A percentile compares a stretch with the other conserved stretches of the same genome.
Evolutionary conservation across 2,888 invertebrate genomes (phyloP).

Genomic region (Papilio demoleus): DNA sequence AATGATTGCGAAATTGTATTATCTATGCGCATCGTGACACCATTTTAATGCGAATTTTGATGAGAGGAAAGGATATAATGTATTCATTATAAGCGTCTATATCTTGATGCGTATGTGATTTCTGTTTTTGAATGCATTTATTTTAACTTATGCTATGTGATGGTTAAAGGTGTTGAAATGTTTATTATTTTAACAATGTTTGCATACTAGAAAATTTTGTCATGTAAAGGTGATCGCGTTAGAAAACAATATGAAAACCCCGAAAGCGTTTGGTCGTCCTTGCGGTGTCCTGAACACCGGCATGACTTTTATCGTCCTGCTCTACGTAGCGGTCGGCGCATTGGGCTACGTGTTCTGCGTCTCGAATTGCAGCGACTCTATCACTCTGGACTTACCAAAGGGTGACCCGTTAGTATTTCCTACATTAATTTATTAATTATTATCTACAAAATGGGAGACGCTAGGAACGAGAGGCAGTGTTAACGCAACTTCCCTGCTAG

Average conservation of each 20-base stretch:
- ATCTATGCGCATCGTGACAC: background rate
- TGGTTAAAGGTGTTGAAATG: background rate
- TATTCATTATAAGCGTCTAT: background rate
- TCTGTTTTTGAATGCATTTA: background rate
- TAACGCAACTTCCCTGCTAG: no score
- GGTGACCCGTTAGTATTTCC: conserved; percentile 57
- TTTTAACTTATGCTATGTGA: background rate
- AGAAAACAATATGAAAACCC: conserved; percentile 95
- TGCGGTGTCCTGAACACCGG: conserved; percentile 92
- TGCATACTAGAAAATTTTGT: background rate
- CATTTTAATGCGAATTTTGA: conserved; percentile 11
- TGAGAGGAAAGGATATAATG: background rate
- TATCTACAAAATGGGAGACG: no score
- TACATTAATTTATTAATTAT: no score
- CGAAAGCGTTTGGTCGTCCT: conserved; percentile 89
- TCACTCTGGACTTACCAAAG: conserved; percentile 91
- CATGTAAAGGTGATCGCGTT: conserved; percentile 90
- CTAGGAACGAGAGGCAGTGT: no score
- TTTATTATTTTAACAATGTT: background rate
- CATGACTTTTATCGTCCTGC: conserved; percentile 89
- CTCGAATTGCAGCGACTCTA: conserved; percentile 86
- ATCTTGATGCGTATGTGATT: background rate
- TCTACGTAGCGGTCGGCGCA: conserved; percentile 92
- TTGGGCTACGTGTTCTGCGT: conserved; percentile 94
- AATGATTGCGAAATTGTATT: background rate